Percentiles rank a stretch among this genome's conserved stretches.
Conservation (phyloP, 2,113 vertebrate genomes). For the Stegostoma tigrinum region DNA sequence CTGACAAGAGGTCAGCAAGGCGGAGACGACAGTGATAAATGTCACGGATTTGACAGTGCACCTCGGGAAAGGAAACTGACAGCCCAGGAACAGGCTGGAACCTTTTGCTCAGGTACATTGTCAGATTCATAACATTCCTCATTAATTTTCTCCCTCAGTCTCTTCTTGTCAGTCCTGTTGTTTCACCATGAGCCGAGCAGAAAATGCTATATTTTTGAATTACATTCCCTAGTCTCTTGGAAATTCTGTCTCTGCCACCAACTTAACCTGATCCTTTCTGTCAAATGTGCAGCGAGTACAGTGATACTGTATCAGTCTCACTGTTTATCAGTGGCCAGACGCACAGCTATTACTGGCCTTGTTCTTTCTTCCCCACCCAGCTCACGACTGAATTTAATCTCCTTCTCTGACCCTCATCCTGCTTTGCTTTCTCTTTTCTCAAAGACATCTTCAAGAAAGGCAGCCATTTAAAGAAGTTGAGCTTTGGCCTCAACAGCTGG, state of each 20-base stretch:
- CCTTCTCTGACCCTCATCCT: not conserved
- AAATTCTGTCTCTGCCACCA: not conserved
- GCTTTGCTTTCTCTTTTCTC: not conserved
- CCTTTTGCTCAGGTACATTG: not conserved
- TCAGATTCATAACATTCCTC: constrained; percentile 21
- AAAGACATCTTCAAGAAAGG: no score
- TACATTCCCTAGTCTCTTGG: not conserved
- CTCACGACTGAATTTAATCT: not conserved
- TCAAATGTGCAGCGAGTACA: not conserved
- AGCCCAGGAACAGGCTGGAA: not conserved
- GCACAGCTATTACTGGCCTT: not conserved
- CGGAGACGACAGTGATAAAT: not conserved
- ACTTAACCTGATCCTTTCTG: constrained; percentile 21
- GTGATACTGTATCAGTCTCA: not conserved
- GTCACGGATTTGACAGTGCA: not conserved
- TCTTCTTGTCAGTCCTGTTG: not conserved
- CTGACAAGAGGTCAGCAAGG: not conserved
- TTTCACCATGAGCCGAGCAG: not conserved
- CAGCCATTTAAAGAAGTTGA: no score
- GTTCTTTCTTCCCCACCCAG: not conserved
- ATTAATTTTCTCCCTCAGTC: constrained; percentile 19
- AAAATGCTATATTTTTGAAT: not conserved
- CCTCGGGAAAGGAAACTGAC: constrained; percentile 5
- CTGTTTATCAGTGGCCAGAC: not conserved
- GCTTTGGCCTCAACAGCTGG: no score